Base-by-base conservation (phyloP, 2,113 vertebrate species). In the Turnix velox region DNA sequence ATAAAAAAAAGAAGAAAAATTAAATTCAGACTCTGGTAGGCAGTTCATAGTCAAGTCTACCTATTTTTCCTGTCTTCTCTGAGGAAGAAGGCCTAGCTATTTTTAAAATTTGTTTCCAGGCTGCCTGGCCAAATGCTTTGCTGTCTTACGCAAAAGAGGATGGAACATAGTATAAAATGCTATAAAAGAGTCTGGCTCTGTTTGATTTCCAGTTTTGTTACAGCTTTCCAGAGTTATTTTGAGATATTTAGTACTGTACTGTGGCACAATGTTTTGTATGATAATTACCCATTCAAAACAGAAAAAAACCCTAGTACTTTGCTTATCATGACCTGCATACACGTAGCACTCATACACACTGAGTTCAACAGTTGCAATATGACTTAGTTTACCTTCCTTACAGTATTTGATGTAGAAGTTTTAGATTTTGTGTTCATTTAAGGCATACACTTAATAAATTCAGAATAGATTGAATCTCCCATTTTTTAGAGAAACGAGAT, bases 401-500 rank as follows among this genome's bases (percentile, higher is more conserved):
- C 12, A 69, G 5, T 30, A 35, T n/a, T 54, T 62, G 9, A 45
- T 49, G 19, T 5, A 51, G 18, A 52, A 2, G 49, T 66, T 73
- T 71, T 67, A 0, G 71, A 58, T 20, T n/a, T 87, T 43, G 4
- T 6, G 14, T 55, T 18, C 23, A 52, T 42, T 67, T 24, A 91
- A 94, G 20, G 7, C 12, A 28, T 81, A 35, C 7, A 43, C 33
- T 51, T 46, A 87, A 72, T 67, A 27, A 8, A 54, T 4, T 66
- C 49, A 90, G 59, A 80, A 83, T 58, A 55, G 35, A 25, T 25
- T 20, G 25, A 86, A 73, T 79, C 69, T 10, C 18, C n/a, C 9
- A 74, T 14, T 71, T 86, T 92, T 90, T 82, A 73, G 12, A 80
- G 39, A 92, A 93, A 90, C 20, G 5, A 80, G n/a, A 40, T 6